Conservation (phyloP, 2,113 vertebrate species). For the human (Homo sapiens) region DNA sequence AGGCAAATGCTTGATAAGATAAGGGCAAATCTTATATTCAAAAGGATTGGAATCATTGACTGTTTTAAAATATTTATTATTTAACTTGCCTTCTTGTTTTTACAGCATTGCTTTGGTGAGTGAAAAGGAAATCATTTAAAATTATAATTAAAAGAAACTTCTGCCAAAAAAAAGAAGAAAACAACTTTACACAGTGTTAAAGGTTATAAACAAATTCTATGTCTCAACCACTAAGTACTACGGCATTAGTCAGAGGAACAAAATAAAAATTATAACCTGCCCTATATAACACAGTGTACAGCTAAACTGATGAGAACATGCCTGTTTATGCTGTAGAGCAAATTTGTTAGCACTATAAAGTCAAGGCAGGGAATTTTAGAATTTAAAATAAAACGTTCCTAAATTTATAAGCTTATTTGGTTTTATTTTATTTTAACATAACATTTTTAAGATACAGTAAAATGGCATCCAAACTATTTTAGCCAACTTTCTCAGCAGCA, state of each 20-base stretch:
- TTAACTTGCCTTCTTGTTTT: not conserved
- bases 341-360: not conserved
- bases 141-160: conserved; percentile 44
- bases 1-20: not conserved
- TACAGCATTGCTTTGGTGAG: not conserved
- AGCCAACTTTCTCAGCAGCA: not conserved
- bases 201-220: conserved; percentile 30
- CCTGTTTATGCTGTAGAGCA: not conserved
- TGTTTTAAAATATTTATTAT: conserved; percentile 57
- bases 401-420: not conserved
- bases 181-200: not conserved
- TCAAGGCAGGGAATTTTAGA: not conserved
- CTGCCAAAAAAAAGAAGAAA: conserved; percentile 27
- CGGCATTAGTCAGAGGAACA: not conserved
- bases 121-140: conserved; percentile 54
- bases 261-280: conserved; percentile 43
- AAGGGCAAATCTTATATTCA: conserved; percentile 10
- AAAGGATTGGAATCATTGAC: not conserved
- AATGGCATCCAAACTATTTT: not conserved
- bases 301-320: not conserved
- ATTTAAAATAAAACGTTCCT: conserved; percentile 4
- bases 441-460: not conserved
- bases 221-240: not conserved
- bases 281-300: not conserved
- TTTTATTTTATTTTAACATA: not conserved